Evolutionary conservation across 1,140 invertebrate genomes (phyloP).

Genomic region (Drosophila fuyamai): DNA sequence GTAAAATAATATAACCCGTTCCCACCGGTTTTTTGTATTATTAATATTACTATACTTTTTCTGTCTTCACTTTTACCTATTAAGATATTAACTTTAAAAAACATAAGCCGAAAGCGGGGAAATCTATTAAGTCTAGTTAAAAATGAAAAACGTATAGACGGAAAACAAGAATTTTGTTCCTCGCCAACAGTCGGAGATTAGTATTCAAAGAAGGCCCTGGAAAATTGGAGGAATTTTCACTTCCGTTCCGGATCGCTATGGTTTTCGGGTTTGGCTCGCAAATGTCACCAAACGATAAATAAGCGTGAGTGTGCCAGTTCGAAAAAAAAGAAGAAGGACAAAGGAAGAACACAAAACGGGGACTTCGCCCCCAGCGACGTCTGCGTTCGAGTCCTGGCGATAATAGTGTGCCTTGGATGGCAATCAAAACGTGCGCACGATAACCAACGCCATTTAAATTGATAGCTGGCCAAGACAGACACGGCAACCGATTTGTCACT

Average conservation of each 20-base stretch:
- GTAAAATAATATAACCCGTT: no score
- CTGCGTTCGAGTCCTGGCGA: conserved; percentile 38
- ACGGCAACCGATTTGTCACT: conserved; percentile 10
- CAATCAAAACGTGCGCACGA: conserved; percentile 79
- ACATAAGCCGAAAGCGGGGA: no score
- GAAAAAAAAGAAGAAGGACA: background rate
- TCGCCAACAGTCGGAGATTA: conserved; percentile 59
- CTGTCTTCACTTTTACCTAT: no score
- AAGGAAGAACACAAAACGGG: background rate
- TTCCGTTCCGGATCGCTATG: conserved; percentile 17
- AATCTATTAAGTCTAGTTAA: no score
- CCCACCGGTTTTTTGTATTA: no score
- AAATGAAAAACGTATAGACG: conserved; percentile 31
- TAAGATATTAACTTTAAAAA: no score
- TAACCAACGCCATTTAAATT: conserved; percentile 75
- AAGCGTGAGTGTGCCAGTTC: conserved; percentile 32
- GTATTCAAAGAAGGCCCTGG: conserved; percentile 53
- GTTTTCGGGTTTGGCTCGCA: conserved; percentile 43
- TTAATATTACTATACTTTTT: no score
- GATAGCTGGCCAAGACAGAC: conserved; percentile 70
- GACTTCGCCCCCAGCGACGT: conserved; percentile 31
- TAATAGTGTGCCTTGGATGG: conserved; percentile 70
- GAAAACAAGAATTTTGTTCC: conserved; percentile 6
- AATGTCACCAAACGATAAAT: conserved; percentile 77
- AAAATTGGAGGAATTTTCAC: conserved; percentile 67